Evolutionary conservation across 2,888 invertebrate genomes (phyloP), one percentile per base, ranked within the genome.

Genomic region (Plebejus melissa): DNA sequence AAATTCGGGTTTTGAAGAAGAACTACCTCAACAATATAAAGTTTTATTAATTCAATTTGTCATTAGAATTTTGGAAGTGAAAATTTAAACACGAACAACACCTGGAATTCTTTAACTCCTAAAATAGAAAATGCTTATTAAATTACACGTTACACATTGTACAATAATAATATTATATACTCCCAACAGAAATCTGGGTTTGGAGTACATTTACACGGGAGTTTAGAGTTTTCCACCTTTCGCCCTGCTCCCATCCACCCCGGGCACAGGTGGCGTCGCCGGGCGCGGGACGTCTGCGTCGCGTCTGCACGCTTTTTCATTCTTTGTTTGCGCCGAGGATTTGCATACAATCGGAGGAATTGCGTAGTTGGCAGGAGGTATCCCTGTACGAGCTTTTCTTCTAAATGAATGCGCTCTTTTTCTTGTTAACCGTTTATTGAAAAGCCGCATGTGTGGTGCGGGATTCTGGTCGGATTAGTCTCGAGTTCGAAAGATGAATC

Each of bases 321-420:
- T 89, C 90, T 89, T 90, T 92, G 90, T 91, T 91, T 92, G 89
- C 87, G 82, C 83, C 82, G 83, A 88, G 89, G 90, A 90, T 92
- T 92, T 91, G 90, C 91, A 92, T 91, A 90, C 91, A 92, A 91
- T 91, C 88, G 89, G 88, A 87, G 90, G 91, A 91, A 90, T 92
- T 91, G 89, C 89, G 88, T 89, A 86, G 87, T 84, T 87, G 84
- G 85, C 85, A 82, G 82, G 89, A 88, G 85, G 83, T 85, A 87
- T 88, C 84, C 83, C 82, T 87, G 87, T 87, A 87, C 78, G 80
- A 79, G 83, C 83, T 83, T 81, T 79, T 79, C 80, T 71, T 79
- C 77, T 82, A 81, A 82, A 79, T 79, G 79, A 76, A 79, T 76
- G 75, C 76, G 74, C 77, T 79, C 77, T 80, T 76, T 54, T 50